Conservation (phyloP, 2,888 invertebrate genomes). For the Zeuzera pyrina region DNA sequence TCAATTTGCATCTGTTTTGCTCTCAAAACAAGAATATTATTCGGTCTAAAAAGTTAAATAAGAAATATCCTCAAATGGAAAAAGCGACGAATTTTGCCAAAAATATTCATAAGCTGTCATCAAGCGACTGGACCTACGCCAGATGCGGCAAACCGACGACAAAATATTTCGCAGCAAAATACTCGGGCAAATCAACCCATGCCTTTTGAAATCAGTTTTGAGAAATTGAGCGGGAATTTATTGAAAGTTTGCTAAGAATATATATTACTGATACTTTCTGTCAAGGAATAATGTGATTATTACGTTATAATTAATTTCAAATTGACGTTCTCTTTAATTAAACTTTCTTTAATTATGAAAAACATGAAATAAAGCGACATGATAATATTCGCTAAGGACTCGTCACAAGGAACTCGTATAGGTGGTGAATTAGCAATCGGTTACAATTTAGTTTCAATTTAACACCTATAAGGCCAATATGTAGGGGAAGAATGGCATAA, state of each 20-base stretch:
- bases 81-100: conserved; percentile 59
- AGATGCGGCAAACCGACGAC: conserved; percentile 64
- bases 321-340: too few species aligned
- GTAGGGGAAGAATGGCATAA: too few species aligned
- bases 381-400: too few species aligned
- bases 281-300: conserved; percentile 4
- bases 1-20: conserved; percentile 14
- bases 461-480: too few species aligned
- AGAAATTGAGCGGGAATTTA: conserved; percentile 51
- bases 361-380: too few species aligned
- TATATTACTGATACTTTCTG: not conserved
- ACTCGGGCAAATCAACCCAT: conserved; percentile 58
- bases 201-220: conserved; percentile 61
- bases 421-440: too few species aligned
- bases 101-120: conserved; percentile 74
- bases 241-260: conserved; percentile 22
- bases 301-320: not conserved
- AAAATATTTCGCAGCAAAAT: conserved; percentile 67
- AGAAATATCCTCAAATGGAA: conserved; percentile 45
- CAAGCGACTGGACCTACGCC: conserved; percentile 67
- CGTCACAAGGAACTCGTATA: too few species aligned
- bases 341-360: too few species aligned
- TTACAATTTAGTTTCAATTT: too few species aligned
- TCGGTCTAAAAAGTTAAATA: conserved; percentile 47
- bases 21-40: conserved; percentile 20